Percentiles rank a stretch among this genome's conserved stretches.
Evolutionary conservation across 2,888 invertebrate species (phyloP).

Genomic region (Dolichomitus sp.): DNA sequence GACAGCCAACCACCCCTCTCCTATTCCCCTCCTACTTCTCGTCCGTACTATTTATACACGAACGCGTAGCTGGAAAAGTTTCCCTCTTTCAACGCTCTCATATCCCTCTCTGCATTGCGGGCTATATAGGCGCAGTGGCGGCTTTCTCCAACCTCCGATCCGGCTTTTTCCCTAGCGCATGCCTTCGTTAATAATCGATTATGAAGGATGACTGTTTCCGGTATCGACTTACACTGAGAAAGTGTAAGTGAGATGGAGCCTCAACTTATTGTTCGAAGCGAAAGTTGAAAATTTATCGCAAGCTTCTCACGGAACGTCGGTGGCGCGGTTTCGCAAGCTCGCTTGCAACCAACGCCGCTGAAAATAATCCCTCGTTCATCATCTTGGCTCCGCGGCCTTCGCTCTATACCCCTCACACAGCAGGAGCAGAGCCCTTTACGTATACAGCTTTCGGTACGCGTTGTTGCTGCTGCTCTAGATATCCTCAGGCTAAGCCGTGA

Average conservation of each 20-base stretch:
- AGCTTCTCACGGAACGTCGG: constrained; percentile 72
- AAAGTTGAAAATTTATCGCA: constrained; percentile 82
- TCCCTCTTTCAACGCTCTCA: constrained; percentile 39
- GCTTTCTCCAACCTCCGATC: constrained; percentile 43
- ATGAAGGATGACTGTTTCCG: constrained; percentile 80
- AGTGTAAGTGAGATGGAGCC: constrained; percentile 47
- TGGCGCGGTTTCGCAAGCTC: constrained; percentile 20
- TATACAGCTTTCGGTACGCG: constrained; percentile 5
- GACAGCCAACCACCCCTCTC: constrained; percentile 63
- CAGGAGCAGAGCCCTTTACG: constrained; percentile 10
- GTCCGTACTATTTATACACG: constrained; percentile 58
- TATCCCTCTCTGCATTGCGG: constrained; percentile 21
- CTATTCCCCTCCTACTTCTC: neutral
- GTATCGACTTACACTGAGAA: constrained; percentile 71
- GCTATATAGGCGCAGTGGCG: constrained; percentile 25
- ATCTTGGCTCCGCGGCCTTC: constrained; percentile 64
- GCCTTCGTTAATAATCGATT: constrained; percentile 83
- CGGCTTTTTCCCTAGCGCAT: constrained; percentile 65
- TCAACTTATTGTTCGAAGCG: constrained; percentile 79
- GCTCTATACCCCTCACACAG: constrained; percentile 28
- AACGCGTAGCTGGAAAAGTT: constrained; percentile 49
- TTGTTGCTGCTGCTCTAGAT: constrained; percentile 42
- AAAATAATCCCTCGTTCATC: constrained; percentile 83
- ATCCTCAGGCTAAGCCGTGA: constrained; percentile 74
- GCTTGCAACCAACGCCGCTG: constrained; percentile 49